Conservation (phyloP, 2,797 vertebrate species). For the Ataeniobius toweri region DNA sequence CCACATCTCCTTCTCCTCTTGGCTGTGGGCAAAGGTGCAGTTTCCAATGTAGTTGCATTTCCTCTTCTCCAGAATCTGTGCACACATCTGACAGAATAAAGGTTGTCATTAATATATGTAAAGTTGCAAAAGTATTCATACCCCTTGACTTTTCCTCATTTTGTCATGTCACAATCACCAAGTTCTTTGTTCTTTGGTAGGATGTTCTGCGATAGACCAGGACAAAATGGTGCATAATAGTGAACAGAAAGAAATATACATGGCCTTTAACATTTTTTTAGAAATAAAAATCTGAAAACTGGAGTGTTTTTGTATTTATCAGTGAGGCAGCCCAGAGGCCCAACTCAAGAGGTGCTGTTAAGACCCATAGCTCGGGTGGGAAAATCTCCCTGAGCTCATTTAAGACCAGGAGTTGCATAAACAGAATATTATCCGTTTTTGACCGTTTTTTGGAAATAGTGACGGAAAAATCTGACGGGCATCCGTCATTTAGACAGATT, state of each 20-base stretch:
- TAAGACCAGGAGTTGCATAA: too few species aligned
- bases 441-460: too few species aligned
- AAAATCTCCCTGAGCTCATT: too few species aligned
- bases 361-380: neutral
- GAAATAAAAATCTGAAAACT: neutral
- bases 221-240: neutral
- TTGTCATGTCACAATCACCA: neutral
- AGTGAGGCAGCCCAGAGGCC: neutral
- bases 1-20: conserved; percentile 95
- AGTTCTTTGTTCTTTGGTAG: neutral
- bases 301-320: neutral
- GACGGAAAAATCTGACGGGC: too few species aligned
- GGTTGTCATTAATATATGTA: neutral
- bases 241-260: neutral
- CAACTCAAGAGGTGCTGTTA: neutral
- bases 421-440: too few species aligned
- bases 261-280: neutral
- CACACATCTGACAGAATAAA: conserved; percentile 84
- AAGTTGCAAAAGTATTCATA: neutral
- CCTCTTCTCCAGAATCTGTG: conserved; percentile 86
- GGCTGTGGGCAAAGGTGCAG: conserved; percentile 94
- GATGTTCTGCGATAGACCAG: neutral
- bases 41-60: conserved; percentile 90
- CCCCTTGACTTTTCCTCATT: neutral
- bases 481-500: too few species aligned